A percentile compares a stretch with the other conserved stretches of the same genome.
Conservation (phyloP, 2,888 invertebrate species). For the Mystacides longicornis region DNA sequence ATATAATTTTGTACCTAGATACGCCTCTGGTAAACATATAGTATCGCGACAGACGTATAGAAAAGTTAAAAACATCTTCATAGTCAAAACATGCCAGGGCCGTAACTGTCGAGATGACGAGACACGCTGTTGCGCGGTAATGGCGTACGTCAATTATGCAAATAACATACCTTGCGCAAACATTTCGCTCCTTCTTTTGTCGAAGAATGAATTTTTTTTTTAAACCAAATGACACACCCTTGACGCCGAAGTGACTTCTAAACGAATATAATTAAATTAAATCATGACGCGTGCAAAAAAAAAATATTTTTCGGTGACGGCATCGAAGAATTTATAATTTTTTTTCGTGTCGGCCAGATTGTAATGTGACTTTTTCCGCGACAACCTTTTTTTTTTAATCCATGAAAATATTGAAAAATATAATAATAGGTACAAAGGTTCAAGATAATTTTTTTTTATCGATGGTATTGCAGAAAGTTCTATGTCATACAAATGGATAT, state of each 20-base stretch:
- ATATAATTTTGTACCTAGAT: not conserved
- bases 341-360: no score
- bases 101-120: not conserved
- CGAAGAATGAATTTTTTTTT: no score
- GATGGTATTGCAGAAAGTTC: no score
- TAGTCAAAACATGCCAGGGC: not conserved
- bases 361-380: no score
- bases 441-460: no score
- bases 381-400: no score
- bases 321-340: no score
- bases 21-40: not conserved
- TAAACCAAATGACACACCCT: not conserved
- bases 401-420: no score
- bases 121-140: not conserved
- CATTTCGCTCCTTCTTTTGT: not conserved
- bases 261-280: conserved; percentile 1
- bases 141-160: not conserved
- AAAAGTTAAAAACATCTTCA: not conserved
- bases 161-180: not conserved
- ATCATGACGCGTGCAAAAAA: not conserved
- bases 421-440: no score
- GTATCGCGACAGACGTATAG: not conserved
- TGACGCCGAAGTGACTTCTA: not conserved
- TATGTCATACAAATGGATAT: no score
- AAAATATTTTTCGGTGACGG: not conserved